Conservation (phyloP, 2,888 invertebrate species). For the Acleris sparsana region DNA sequence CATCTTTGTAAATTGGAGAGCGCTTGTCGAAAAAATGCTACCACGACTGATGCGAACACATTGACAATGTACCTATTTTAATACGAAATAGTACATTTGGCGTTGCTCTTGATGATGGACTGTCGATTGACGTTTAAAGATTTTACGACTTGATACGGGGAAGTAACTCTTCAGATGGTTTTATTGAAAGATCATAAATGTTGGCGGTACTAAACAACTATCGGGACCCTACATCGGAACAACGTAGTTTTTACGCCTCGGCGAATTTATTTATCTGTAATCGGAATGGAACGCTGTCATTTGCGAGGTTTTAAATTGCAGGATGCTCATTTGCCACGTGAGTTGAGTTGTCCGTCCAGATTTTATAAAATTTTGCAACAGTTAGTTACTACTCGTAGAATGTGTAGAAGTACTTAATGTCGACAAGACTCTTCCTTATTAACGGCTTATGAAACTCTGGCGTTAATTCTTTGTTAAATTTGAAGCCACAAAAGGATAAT, state of each 20-base stretch:
- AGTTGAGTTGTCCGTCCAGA: slow-evolving; percentile 83
- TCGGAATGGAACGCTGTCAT: slow-evolving; percentile 19
- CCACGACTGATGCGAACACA: neutral
- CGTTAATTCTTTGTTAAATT: neutral
- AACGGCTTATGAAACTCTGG: slow-evolving; percentile 8
- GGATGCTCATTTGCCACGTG: slow-evolving; percentile 81
- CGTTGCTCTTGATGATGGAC: no score
- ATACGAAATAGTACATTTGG: no score
- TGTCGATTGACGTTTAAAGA: no score
- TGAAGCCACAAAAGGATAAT: neutral
- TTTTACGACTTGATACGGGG: neutral
- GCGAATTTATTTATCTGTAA: slow-evolving; percentile 29
- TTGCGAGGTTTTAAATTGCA: slow-evolving; percentile 55
- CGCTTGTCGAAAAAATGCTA: neutral
- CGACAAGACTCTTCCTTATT: slow-evolving; percentile 6
- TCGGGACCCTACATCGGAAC: slow-evolving; percentile 26
- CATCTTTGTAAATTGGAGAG: neutral
- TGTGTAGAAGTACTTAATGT: slow-evolving; percentile 39
- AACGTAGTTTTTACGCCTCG: slow-evolving; percentile 33
- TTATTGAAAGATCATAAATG: slow-evolving; percentile 18
- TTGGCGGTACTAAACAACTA: slow-evolving; percentile 20
- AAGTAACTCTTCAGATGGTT: slow-evolving; percentile 1
- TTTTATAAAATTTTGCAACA: slow-evolving; percentile 78
- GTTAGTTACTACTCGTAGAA: slow-evolving; percentile 42
- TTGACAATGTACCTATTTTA: no score